Conservation (phyloP, 2,113 vertebrate species). For the Dicentrarchus labrax region DNA sequence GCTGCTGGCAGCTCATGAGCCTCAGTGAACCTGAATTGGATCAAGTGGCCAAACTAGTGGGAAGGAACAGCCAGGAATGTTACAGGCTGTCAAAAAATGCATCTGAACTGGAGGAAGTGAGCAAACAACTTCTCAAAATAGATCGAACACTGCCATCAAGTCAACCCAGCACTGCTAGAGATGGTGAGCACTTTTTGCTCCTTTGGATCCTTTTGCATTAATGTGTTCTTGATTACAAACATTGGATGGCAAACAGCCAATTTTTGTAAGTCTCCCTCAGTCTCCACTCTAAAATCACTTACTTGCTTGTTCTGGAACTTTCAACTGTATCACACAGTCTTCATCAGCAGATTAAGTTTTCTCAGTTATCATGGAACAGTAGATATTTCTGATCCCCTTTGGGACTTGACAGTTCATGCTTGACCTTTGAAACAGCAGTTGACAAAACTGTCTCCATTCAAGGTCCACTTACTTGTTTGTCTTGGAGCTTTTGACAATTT, state of each 20-base stretch:
- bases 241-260: neutral
- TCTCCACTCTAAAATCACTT: neutral
- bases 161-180: slow-evolving; percentile 28
- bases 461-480: neutral
- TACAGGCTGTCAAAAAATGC: slow-evolving; percentile 61
- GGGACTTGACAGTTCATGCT: neutral
- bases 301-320: neutral
- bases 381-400: neutral
- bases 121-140: slow-evolving; percentile 74
- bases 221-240: neutral
- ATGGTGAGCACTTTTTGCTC: slow-evolving; percentile 58
- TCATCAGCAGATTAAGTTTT: neutral
- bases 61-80: slow-evolving; percentile 62
- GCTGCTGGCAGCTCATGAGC: slow-evolving; percentile 80
- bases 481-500: neutral
- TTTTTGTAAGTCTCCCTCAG: neutral
- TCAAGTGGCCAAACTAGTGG: slow-evolving; percentile 68
- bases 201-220: neutral
- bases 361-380: neutral
- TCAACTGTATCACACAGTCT: neutral
- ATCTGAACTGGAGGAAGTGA: slow-evolving; percentile 70
- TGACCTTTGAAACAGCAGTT: neutral
- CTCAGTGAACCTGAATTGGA: slow-evolving; percentile 69
- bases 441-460: neutral
- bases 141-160: slow-evolving; percentile 51